phyloP scores from a whole-genome alignment of 2,113 vertebrate genomes.

The Pardalotus punctatus region DNA sequence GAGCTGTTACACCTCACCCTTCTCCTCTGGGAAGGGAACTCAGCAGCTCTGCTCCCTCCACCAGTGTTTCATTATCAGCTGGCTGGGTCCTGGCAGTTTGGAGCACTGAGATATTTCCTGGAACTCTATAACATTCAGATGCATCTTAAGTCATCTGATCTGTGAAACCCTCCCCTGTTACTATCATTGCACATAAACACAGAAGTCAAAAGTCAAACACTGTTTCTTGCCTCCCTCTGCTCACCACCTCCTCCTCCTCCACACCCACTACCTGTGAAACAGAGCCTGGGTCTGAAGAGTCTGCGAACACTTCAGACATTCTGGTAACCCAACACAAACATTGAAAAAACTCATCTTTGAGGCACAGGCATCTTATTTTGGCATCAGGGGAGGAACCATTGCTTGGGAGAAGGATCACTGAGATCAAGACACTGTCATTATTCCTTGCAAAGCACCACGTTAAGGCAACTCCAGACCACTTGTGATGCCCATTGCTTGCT shows the following conservation, averaged over 20 bases:
- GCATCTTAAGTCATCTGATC: neutral
- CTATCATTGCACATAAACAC: neutral
- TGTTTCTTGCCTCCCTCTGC: neutral
- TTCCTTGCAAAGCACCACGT: neutral
- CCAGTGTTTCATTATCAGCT: neutral
- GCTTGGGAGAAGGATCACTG: neutral
- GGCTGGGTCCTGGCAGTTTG: neutral
- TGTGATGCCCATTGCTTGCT: neutral
- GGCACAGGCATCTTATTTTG: neutral
- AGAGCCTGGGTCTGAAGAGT: neutral
- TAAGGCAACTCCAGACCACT: accelerated
- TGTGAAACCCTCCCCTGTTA: neutral
- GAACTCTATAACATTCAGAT: neutral
- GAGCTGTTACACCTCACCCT: neutral
- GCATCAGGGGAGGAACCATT: neutral
- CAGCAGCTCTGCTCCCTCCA: neutral
- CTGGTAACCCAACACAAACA: neutral
- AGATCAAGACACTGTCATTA: neutral
- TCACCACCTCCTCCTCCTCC: neutral
- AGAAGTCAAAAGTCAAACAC: neutral
- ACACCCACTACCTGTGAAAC: neutral
- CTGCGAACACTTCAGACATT: neutral
- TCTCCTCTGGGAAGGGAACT: neutral
- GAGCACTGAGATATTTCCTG: neutral
- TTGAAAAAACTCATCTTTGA: neutral